Percentiles rank a stretch among this genome's conserved stretches.
phyloP scores from a whole-genome alignment of 2,113 vertebrate species.

The Atractosteus spatula region DNA sequence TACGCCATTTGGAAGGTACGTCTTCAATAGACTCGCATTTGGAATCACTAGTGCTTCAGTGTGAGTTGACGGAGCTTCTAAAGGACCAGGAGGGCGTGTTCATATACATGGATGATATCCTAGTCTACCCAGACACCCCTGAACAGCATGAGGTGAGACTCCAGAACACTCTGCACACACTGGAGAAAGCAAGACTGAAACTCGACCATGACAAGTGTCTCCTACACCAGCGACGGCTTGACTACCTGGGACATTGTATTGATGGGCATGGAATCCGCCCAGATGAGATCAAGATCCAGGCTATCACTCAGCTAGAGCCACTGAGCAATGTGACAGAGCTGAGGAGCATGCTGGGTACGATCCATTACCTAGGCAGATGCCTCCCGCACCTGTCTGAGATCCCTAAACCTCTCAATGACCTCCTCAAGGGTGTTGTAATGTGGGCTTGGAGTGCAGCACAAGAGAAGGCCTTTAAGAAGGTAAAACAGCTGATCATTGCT shows the following conservation, averaged over 20 bases:
- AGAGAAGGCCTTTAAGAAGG: no score
- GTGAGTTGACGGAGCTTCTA: not conserved
- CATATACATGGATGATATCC: not conserved
- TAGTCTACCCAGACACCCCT: no score
- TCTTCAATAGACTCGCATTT: not conserved
- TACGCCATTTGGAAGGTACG: not conserved
- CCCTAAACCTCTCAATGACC: constrained; percentile 8
- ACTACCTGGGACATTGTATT: not conserved
- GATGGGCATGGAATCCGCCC: not conserved
- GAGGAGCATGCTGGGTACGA: constrained; percentile 11
- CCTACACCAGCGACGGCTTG: not conserved
- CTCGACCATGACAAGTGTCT: not conserved
- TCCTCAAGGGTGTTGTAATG: constrained; percentile 4
- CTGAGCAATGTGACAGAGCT: not conserved
- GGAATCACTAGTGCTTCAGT: not conserved
- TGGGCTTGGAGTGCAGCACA: no score
- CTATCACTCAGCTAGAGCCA: not conserved
- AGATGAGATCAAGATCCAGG: not conserved
- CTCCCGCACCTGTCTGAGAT: constrained; percentile 5
- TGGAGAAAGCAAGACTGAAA: not conserved
- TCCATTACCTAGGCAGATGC: constrained; percentile 15
- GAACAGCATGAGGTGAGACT: not conserved
- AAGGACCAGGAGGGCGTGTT: not conserved
- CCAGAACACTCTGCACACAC: not conserved
- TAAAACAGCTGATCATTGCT: no score